A percentile compares a stretch with the other conserved stretches of the same genome.
phyloP scores from a whole-genome alignment of 1,140 invertebrate species.

The Drosophila setifemur region DNA sequence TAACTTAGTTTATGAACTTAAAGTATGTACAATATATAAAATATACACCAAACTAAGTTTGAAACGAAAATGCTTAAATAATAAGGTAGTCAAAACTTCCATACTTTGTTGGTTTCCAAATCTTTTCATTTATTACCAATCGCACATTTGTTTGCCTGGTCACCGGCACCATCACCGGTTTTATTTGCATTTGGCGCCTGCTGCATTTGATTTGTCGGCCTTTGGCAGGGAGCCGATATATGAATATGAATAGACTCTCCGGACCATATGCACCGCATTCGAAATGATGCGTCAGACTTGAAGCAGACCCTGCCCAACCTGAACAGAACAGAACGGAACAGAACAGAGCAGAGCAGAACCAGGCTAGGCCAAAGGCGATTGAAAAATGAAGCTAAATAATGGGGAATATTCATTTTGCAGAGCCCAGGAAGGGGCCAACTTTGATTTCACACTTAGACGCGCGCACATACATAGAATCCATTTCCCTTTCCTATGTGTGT shows the following conservation, averaged over 20 bases:
- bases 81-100: neutral
- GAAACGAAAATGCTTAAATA: neutral
- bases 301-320: neutral
- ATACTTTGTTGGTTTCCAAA: neutral
- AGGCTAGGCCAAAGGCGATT: conserved; percentile 12
- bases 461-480: neutral
- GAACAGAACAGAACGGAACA: neutral
- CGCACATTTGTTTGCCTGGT: conserved; percentile 7
- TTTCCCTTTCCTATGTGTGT: neutral
- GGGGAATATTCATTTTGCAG: conserved; percentile 74
- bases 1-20: no score
- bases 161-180: neutral
- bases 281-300: conserved; percentile 20
- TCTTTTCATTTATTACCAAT: neutral
- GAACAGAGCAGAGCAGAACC: neutral
- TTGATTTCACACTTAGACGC: conserved; percentile 51
- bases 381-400: conserved; percentile 61
- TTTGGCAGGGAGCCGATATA: conserved; percentile 56
- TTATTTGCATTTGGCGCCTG: conserved; percentile 63
- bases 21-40: no score
- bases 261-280: conserved; percentile 30
- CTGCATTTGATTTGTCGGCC: conserved; percentile 73
- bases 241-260: conserved; percentile 71
- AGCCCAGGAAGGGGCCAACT: conserved; percentile 35
- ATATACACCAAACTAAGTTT: no score